These are phyloP conservation scores for Graphium colonna DNA, from an alignment of 2,888 invertebrate genomes.

Conservation along the genomic window DNA sequence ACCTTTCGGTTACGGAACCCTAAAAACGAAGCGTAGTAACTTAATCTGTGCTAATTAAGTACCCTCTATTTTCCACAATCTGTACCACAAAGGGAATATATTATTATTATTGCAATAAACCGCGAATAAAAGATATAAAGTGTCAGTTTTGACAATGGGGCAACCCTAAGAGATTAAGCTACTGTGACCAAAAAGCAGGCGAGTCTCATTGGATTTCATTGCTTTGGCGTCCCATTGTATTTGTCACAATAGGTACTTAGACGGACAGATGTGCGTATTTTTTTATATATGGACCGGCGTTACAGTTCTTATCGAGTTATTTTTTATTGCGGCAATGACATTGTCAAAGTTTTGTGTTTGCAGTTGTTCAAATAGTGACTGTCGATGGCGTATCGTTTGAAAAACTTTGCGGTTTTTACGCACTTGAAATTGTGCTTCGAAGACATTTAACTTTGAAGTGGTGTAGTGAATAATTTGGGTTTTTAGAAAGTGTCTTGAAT, in stretches of 20 bases:
- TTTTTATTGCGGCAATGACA: conserved; percentile 16
- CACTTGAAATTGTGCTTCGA: neutral
- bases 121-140: neutral
- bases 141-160: conserved; percentile 3
- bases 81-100: neutral
- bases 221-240: conserved; percentile 25
- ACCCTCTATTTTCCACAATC: neutral
- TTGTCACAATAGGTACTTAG: conserved; percentile 42
- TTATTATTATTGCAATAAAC: neutral
- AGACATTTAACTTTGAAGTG: too few relatives aligned
- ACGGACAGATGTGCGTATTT: conserved; percentile 34
- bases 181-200: conserved; percentile 17
- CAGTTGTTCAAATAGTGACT: neutral
- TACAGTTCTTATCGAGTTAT: conserved; percentile 21
- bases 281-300: conserved; percentile 28
- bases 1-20: too few relatives aligned
- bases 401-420: neutral
- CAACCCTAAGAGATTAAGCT: conserved; percentile 19
- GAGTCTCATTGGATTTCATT: conserved; percentile 17
- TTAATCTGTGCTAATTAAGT: neutral
- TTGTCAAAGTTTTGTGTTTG: conserved; percentile 17
- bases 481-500: too few relatives aligned
- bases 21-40: neutral
- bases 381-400: neutral
- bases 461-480: too few relatives aligned